Evolutionary conservation across 2,113 vertebrate genomes (phyloP), one percentile per base, ranked within the genome.

Genomic region (Gymnocephalus cernua): DNA sequence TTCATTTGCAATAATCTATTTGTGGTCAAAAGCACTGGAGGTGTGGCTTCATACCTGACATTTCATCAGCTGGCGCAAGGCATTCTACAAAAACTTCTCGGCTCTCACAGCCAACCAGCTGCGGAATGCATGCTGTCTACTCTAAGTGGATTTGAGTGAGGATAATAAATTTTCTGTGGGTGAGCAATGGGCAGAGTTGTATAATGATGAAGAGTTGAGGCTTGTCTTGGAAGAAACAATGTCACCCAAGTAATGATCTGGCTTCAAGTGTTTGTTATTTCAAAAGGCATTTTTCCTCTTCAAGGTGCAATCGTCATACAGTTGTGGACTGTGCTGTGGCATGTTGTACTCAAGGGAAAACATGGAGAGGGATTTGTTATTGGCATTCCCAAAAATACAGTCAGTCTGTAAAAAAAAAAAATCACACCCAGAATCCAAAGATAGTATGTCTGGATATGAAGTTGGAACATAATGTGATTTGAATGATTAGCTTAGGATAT

Each of bases 121-220:
- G 86, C 94, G 95, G 96, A 96, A 97, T 97, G 96, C 89, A 86
- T 51, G 83, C 93, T 94, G 95, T 96, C 96, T 95, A 88, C 93
- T 90, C 92, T 93, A 93, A 95, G 94, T 95, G 94, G 89, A 96
- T 96, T 95, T 95, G 90, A 92, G 76, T 51, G 59, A 90, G 88
- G 94, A 94, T 94, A 95, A 96, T 97, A 97, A 93, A 97, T 97
- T 96, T 95, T 96, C 95, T 63, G 87, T 85, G 92, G 94, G 93
- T 96, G 95, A 95, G 96, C 95, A 93, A 94, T 90, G 93, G 89
- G 92, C 90, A 86, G 91, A 93, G 94, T 95, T 95, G 96, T 96
- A 94, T 95, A 94, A 95, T 70, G 93, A 91, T 91, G 96, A 97
- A 96, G 82, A 90, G 96, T 98, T 95, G 92, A 85, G 96, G 96